Evolutionary conservation across 1,140 invertebrate genomes (phyloP), one percentile per base, ranked within the genome.

Genomic region (Caerostris extrusa): DNA sequence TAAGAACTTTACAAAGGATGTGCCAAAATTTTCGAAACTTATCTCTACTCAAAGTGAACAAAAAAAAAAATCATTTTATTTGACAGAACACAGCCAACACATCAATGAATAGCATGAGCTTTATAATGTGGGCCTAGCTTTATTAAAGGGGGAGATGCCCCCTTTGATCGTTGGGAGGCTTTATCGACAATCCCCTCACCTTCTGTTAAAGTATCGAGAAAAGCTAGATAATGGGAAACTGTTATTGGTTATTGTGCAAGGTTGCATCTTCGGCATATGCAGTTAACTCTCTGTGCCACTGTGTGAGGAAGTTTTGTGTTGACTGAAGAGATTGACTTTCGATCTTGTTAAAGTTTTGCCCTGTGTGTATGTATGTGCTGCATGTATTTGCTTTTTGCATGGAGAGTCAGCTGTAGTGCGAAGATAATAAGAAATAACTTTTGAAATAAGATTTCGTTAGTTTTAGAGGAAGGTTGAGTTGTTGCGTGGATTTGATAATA

Each of bases 161-260:
- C 71, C 81, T 90, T 90, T 90, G 89, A 90, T 90, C 89, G 69
- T 17, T 58, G 69, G 34, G 17, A 58, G 69, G 50, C 19, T 90
- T 90, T 81, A 90, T 90, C 71, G 87, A 50, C 64, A 71, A 60
- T 56, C 19, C 85, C 34, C 34, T 67, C 60, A 88, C 19, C 85
- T 50, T n/a, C 87, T 90, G 60, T 60, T 10, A 64, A 69, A 53
- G 34, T 69, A 90, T 90, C 64, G 87, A 64, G 60, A 87, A 90
- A 90, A 69, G 64, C 17, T 19, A 5, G 56, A 90, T 90, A 90
- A 81, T 90, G 89, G 87, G 71, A 90, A 82, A 81, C 89, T 90
- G 89, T 90, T 90, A 90, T 90, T 90, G 89, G 89, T 90, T 90
- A 81, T 81, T 81, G 67, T n/a, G n/a, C 34, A 81, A 69, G 8